Base-by-base conservation (phyloP, 1,140 invertebrate species). In the Plectrocnemia conspersa region DNA sequence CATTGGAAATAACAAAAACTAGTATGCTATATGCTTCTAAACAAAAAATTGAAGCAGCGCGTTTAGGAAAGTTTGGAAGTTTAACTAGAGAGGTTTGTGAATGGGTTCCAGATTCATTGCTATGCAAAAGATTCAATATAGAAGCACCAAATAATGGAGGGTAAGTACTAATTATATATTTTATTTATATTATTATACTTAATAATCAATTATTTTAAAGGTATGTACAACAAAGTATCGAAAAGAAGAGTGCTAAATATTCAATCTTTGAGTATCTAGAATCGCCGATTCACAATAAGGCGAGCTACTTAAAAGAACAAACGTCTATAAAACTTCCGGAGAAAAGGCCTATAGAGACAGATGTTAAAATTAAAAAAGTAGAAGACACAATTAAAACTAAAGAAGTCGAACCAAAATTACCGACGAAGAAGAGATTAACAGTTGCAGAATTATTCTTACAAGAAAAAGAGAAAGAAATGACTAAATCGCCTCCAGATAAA, bases 71-170 rank as follows among this genome's bases (percentile, higher is more conserved):
- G 73, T 95, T 86, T 74, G 93, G 93, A 0, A 78, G 81, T 59
- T 69, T 92, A 48, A 97, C 93, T 0, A 70, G 88, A 40, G 74
- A 70, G 16, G 76, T 73, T n/a, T 68, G 66, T 5, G 77, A 83
- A 50, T 99, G 97, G 97, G 81, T 87, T 63, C 97, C 97, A 1
- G 81, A 84, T 46, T 76, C 82, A 46, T 65, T 96, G 11, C 73
- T 99, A 0, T 98, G 91, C 66, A 92, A 92, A 65, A 76, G 94
- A 32, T 98, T 98, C 65, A 98, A 99, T 69, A 84, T 99, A 7
- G 88, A 93, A 0, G 87, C 97, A 72, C 91, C 93, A 0, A 85
- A 81, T 35, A 73, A 69, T 2, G 75, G 73, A 40, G 80, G 78
- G 72, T 73, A 56, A 57, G 41, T 24, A 7, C 13, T 49, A 21